Percentiles rank a stretch among this genome's conserved stretches.
Evolutionary conservation across 2,113 vertebrate genomes (phyloP).

Genomic region (Dendropsophus ebraccatus): DNA sequence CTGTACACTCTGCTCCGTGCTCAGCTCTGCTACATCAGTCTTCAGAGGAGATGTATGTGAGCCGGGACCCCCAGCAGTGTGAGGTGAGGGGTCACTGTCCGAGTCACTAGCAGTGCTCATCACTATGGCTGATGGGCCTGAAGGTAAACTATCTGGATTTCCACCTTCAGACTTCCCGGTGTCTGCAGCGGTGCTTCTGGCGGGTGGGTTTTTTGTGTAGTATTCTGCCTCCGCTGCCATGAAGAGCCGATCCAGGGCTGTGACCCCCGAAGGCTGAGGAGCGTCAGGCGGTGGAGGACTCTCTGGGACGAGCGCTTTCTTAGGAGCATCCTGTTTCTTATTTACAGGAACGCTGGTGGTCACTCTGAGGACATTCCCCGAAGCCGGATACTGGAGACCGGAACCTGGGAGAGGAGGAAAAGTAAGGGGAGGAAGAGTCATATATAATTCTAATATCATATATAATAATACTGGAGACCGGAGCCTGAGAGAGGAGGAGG

Average conservation of each 20-base stretch:
- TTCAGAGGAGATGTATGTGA: background rate
- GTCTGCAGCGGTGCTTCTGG: background rate
- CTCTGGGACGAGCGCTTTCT: background rate
- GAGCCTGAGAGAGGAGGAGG: too few species aligned
- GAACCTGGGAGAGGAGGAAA: background rate
- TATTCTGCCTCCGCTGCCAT: background rate
- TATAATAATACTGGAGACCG: too few species aligned
- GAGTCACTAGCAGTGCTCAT: too few species aligned
- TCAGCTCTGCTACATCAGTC: background rate
- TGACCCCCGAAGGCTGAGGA: background rate
- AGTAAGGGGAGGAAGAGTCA: too few species aligned
- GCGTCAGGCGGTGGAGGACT: background rate
- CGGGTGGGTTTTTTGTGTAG: background rate
- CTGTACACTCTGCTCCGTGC: background rate
- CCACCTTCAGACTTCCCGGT: background rate
- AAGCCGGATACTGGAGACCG: background rate
- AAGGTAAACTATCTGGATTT: background rate
- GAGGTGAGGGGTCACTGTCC: too few species aligned
- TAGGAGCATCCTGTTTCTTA: background rate
- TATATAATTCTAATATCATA: background rate
- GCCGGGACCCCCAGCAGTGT: background rate
- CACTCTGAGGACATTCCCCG: background rate
- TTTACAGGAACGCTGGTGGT: background rate
- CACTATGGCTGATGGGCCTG: background rate
- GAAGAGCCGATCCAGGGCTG: conserved; percentile 8